phyloP scores from a whole-genome alignment of 2,797 vertebrate genomes.

The Syndactyla subalaris region DNA sequence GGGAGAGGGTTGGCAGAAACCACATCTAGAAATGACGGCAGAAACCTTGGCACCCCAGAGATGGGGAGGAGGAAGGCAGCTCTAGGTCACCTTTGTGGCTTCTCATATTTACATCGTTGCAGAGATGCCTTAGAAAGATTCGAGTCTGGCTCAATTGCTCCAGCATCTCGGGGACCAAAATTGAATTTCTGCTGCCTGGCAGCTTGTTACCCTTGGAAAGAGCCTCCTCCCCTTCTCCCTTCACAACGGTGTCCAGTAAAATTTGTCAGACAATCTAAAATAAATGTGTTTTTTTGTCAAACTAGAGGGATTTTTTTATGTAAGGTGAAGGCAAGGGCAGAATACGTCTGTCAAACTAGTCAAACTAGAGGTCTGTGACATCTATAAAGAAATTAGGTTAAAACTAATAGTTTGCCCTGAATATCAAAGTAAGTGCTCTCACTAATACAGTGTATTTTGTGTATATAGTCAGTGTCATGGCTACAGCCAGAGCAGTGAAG shows the following conservation, averaged over 20 bases:
- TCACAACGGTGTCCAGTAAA: not conserved
- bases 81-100: constrained; percentile 24
- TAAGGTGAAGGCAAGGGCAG: not conserved
- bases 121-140: not conserved
- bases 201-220: not conserved
- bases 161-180: not conserved
- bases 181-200: not conserved
- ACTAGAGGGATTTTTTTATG: not conserved
- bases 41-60: not conserved
- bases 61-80: not conserved
- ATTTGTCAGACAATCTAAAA: not conserved
- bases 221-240: not conserved
- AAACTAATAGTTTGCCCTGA: not conserved
- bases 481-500: not conserved
- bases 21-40: not conserved
- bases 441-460: not conserved
- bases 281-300: not conserved
- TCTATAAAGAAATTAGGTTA: not conserved
- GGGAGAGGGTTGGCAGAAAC: not conserved
- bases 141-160: fast-evolving
- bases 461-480: not conserved
- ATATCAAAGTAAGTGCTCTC: not conserved
- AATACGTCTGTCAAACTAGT: not conserved
- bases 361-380: not conserved
- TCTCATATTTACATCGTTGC: not conserved